These are phyloP conservation scores for Sycophila sp. DNA, from an alignment of 1,140 invertebrate species.

Conservation along the genomic window DNA sequence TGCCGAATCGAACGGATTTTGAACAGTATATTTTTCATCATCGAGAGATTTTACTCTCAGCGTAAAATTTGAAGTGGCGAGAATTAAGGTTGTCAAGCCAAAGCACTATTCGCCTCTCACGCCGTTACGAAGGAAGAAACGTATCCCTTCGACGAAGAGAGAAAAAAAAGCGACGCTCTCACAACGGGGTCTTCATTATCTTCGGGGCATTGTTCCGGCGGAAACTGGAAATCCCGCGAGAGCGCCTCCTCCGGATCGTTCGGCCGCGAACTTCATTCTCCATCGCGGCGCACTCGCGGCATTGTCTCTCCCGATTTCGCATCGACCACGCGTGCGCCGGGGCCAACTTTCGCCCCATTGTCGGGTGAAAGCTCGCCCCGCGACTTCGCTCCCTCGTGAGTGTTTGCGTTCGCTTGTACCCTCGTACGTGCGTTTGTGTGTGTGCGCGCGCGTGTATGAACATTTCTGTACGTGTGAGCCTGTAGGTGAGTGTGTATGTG, in stretches of 20 bases:
- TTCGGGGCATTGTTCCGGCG: slow-evolving; percentile 9
- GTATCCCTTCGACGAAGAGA: no score
- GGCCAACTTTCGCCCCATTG: slow-evolving; percentile 35
- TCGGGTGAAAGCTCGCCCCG: no score
- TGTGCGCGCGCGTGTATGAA: no score
- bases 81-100: no score
- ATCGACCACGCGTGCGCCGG: slow-evolving; percentile 1
- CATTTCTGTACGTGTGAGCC: no score
- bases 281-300: slow-evolving; percentile 5
- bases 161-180: background rate
- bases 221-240: slow-evolving; percentile 35
- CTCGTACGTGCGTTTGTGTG: background rate
- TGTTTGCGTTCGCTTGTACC: background rate
- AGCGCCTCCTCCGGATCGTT: slow-evolving; percentile 11
- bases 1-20: no score
- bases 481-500: no score
- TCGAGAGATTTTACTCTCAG: background rate
- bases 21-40: no score
- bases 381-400: no score
- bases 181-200: slow-evolving; percentile 21
- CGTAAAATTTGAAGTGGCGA: background rate
- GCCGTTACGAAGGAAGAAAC: background rate
- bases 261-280: slow-evolving; percentile 6
- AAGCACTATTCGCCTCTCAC: no score
- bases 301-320: slow-evolving; percentile 14